A percentile compares a stretch with the other conserved stretches of the same genome.
These are phyloP conservation scores for Myodes glareolus DNA, from an alignment of 2,113 vertebrate genomes.

Conservation along the genomic window DNA sequence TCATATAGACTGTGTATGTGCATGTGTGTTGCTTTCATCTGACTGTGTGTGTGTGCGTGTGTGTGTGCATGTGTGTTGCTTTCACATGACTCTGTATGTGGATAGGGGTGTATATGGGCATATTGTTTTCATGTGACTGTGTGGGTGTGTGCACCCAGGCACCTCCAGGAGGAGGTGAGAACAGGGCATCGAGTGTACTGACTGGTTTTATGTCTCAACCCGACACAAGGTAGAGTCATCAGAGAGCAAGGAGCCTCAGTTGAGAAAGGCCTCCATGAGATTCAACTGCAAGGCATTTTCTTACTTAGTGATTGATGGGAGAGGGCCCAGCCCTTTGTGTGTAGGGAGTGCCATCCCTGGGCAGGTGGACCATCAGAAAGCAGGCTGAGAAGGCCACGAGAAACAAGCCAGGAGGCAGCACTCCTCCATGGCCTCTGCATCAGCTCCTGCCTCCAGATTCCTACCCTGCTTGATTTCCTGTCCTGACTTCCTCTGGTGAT, in stretches of 20 bases:
- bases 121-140: neutral
- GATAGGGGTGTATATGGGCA: too few relatives aligned
- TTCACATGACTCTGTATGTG: neutral
- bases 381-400: neutral
- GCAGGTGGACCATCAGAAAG: neutral
- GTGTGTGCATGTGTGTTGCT: neutral
- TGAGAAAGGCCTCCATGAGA: neutral
- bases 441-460: neutral
- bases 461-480: neutral
- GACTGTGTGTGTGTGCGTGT: neutral
- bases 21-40: neutral
- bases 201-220: neutral
- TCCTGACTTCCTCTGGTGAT: neutral
- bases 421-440: neutral
- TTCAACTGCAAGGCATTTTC: neutral
- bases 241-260: neutral
- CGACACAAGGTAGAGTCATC: neutral
- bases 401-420: neutral
- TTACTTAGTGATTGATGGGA: neutral
- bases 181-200: neutral
- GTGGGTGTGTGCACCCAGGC: too few relatives aligned
- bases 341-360: neutral
- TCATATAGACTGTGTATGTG: too few relatives aligned
- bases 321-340: neutral
- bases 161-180: neutral